phyloP scores from a whole-genome alignment of 2,797 vertebrate genomes.

The Sebastes oblongus region DNA sequence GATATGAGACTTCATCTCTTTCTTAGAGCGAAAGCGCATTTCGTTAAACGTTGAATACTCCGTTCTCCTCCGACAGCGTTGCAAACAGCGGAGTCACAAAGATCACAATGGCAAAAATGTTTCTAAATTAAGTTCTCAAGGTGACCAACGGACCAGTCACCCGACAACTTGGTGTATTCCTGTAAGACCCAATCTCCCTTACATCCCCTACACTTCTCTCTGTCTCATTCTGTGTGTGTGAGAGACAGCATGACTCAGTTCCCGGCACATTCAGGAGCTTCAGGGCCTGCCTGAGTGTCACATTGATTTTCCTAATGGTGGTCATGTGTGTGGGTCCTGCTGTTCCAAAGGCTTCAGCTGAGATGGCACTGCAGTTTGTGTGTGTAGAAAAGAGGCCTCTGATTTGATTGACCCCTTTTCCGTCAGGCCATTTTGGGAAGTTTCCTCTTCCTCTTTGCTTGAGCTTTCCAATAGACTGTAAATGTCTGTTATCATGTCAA shows the following conservation, averaged over 20 bases:
- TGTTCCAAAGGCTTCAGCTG: constrained; percentile 30
- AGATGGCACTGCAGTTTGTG: background rate
- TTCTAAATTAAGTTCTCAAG: background rate
- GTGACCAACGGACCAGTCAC: constrained; percentile 25
- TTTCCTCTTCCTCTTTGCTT: background rate
- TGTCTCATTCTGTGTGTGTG: constrained; percentile 6
- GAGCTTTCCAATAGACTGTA: background rate
- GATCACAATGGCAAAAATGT: background rate
- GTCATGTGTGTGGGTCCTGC: constrained; percentile 63
- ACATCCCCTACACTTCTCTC: background rate
- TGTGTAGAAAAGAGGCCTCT: background rate
- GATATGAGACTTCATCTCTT: background rate
- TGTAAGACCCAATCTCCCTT: background rate
- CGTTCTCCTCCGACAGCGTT: background rate
- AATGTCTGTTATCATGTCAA: constrained; percentile 1
- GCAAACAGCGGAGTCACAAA: background rate
- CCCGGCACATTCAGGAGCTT: constrained; percentile 48
- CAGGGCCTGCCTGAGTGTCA: constrained; percentile 62
- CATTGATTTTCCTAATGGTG: constrained; percentile 69
- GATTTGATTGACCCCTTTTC: constrained; percentile 11
- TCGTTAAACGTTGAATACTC: background rate
- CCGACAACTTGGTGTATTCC: constrained; percentile 5
- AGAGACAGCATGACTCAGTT: constrained; percentile 61
- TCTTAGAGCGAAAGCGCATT: background rate
- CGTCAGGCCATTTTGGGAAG: constrained; percentile 4